Evolutionary conservation across 2,797 vertebrate species (phyloP), one percentile per base, ranked within the genome.

Genomic region (Sebastes variabilis): DNA sequence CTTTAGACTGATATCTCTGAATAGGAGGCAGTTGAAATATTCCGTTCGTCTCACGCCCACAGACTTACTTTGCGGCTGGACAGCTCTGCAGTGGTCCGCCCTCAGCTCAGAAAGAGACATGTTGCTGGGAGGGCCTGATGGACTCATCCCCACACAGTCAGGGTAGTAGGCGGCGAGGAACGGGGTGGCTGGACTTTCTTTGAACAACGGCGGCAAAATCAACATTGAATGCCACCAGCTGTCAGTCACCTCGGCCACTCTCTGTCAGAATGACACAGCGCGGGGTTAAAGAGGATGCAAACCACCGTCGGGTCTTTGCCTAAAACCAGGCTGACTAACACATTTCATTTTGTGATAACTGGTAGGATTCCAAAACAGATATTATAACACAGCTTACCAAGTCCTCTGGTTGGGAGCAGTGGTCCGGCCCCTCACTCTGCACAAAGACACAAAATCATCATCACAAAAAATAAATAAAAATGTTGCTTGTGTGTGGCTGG

Each of bases 91-190:
- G 86, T 96, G 96, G 69, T 99, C 98, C 6, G 94, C 94, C 83
- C 97, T 97, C 25, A 96, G 92, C 87, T 97, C 95, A 6, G 92
- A 81, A 81, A 79, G 93, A 80, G 93, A 95, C 55, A 82, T 81
- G 78, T 91, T 95, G 91, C 96, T 95, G 91, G 95, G 94, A 61
- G 95, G 96, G 52, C 97, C 97, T 5, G 98, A 98, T 1, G 99
- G 99, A 92, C 98, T 99, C 98, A 99, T 99, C 68, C 99, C 98
- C 73, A 99, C 99, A n/a, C 98, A 99, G 96, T 99, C 99, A 0
- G 98, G 99, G 91, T 99, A 99, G 94, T 99, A 99, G 8, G 98
- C 97, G 4, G 95, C 93, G 11, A 99, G 96, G 93, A 99, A 97
- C 7, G 97, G 97, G 54, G 96, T 96, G 65, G 99, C 98, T 8